A percentile compares a stretch with the other conserved stretches of the same genome.
Evolutionary conservation across 2,888 invertebrate genomes (phyloP).

Genomic region (Tricholauxania praeusta): DNA sequence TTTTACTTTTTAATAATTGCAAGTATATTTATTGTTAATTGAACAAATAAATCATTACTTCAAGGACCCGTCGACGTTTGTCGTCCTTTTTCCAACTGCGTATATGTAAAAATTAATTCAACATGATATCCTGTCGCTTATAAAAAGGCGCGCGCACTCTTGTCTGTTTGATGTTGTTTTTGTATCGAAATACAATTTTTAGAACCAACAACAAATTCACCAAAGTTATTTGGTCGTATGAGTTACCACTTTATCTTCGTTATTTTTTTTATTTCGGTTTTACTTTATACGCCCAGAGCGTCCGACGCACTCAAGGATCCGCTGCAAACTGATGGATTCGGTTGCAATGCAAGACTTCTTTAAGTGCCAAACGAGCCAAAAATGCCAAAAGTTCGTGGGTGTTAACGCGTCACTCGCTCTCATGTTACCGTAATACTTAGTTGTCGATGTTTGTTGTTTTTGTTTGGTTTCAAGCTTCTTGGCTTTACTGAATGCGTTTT

Average conservation of each 20-base stretch:
- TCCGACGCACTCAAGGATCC: conserved; percentile 61
- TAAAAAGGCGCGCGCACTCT: conserved; percentile 24
- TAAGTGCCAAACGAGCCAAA: background rate
- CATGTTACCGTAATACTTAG: conserved; percentile 1
- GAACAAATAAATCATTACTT: conserved; percentile 16
- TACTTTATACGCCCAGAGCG: conserved; percentile 40
- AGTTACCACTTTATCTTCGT: background rate
- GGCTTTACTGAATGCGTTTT: background rate
- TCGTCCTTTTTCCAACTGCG: background rate
- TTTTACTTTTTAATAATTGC: background rate
- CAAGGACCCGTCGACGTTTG: conserved; percentile 6
- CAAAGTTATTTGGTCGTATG: background rate
- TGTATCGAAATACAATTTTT: conserved; percentile 17
- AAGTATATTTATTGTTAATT: background rate
- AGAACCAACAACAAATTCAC: conserved; percentile 14
- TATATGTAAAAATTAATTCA: conserved; percentile 21
- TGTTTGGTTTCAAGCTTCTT: background rate
- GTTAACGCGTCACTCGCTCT: conserved; percentile 19
- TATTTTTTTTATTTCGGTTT: background rate
- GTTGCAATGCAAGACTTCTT: background rate
- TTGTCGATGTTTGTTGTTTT: background rate
- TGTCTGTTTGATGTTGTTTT: conserved; percentile 20
- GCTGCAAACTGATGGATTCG: conserved; percentile 55
- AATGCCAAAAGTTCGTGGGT: conserved; percentile 26
- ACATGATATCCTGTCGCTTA: conserved; percentile 7